Evolutionary conservation across 2,888 invertebrate genomes (phyloP), one percentile per base, ranked within the genome.

Genomic region (Sarcophaga subvicina): DNA sequence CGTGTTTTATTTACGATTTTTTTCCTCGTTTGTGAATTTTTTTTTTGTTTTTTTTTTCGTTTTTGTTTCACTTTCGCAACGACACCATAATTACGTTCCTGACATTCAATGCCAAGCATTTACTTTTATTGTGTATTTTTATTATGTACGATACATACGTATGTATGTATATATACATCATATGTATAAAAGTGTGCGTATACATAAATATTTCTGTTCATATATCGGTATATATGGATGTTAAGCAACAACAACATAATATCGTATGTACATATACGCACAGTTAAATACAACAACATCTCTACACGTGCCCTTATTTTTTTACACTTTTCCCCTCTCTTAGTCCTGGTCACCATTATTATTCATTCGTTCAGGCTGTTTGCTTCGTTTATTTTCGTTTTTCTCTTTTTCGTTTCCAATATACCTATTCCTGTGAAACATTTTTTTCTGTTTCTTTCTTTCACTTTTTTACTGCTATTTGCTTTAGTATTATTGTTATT

Each of bases 261-360:
- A 69, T 20, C 20, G 25, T 3, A 71, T 59, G 47, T 71, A 87
- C 88, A 80, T 47, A 87, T 82, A 84, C 87, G 84, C 87, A 84
- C 84, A 87, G 80, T 83, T 81, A 83, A 83, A 37, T 37, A 87
- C 75, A 80, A 80, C 83, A 80, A 84, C 76, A 78, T 37, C 76
- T 88, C 89, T 89, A 91, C 91, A 91, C 91, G 91, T 91, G 91
- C 92, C 91, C 89, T 91, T 91, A 89, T 90, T 91, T 92, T 83
- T 72, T 81, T 54, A 54, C 54, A 14, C 54, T 54, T 54, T 54
- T 17, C 54, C 54, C 17, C 54, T 54, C 54, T 54, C 54, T 54
- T 54, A 1, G 54, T 63, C 22, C 11, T 69, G 17, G 17, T 54
- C 54, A 54, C 14, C 17, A 54, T 12, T 54, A 54, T 54, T 17